A percentile compares a stretch with the other conserved stretches of the same genome.
Evolutionary conservation across 2,797 vertebrate genomes (phyloP).

Genomic region (Brachymystax lenok): DNA sequence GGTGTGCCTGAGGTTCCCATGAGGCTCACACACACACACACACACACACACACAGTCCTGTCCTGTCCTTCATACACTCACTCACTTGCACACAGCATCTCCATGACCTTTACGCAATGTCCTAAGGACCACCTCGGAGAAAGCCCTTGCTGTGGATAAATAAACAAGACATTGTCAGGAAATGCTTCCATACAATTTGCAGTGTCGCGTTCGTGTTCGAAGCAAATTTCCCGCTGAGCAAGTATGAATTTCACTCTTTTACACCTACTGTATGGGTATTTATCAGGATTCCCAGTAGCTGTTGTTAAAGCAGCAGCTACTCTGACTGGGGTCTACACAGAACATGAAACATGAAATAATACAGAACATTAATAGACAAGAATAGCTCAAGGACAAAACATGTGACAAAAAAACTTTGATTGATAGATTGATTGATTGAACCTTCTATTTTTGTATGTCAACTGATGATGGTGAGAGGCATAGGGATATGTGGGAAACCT

Average conservation of each 20-base stretch:
- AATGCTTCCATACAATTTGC: slow-evolving; percentile 38
- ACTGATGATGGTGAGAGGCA: slow-evolving; percentile 22
- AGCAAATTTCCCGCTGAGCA: slow-evolving; percentile 33
- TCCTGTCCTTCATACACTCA: not conserved
- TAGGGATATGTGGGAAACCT: slow-evolving; percentile 39
- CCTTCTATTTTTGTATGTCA: slow-evolving; percentile 53
- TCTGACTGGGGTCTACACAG: too few relatives aligned
- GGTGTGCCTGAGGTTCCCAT: slow-evolving; percentile 55
- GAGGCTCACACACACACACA: slow-evolving; percentile 25
- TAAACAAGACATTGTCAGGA: slow-evolving; percentile 64
- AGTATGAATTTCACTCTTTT: too few relatives aligned
- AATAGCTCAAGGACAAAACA: too few relatives aligned
- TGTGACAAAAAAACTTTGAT: too few relatives aligned
- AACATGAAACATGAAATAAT: too few relatives aligned
- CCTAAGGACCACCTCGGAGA: slow-evolving; percentile 67
- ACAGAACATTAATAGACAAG: too few relatives aligned
- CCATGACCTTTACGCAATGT: slow-evolving; percentile 72
- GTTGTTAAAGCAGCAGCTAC: too few relatives aligned
- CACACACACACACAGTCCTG: slow-evolving; percentile 15
- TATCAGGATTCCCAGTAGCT: too few relatives aligned
- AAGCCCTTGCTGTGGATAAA: slow-evolving; percentile 58
- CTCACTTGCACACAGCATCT: too few relatives aligned
- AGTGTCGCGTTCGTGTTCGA: too few relatives aligned
- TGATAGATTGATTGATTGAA: slow-evolving; percentile 1
- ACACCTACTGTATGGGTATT: too few relatives aligned